Evolutionary conservation across 2,888 invertebrate genomes (phyloP), one percentile per base, ranked within the genome.

Genomic region (Scaptomyza parva): DNA sequence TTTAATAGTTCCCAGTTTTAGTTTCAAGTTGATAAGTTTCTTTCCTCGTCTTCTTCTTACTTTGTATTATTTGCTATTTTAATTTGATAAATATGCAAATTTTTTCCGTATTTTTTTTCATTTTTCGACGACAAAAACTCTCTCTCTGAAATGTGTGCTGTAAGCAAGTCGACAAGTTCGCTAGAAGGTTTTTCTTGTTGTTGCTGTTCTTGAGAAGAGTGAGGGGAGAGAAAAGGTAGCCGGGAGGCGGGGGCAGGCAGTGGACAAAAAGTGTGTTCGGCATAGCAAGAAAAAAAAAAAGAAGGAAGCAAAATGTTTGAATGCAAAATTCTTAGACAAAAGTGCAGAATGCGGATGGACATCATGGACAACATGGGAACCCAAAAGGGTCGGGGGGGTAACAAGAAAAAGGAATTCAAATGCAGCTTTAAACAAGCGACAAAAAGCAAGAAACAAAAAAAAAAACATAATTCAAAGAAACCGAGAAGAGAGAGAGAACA

Each of bases 281-380:
- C 61, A 43, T 33, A 48, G 44, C 41, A 52, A 54, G 62, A 54
- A 12, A 2, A 30, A 30, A 30, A 0, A n/a, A 6, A 12, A 22
- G 28, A 59, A 63, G 48, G 61, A 71, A 73, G 51, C 61, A 35
- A 76, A 79, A 63, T 22, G 5, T 76, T 72, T 51, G 41, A 66
- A 74, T 66, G 71, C 67, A 82, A 53, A 63, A 59, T 59, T 63
- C 67, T 53, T 53, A 74, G 50, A 53, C 51, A 53, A 59, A 59
- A 59, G 41, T 58, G 45, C 24, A 65, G 30, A 51, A 40, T 40
- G n/a, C n/a, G n/a, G n/a, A n/a, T n/a, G 57, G 26, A 40, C 40
- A 20, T 48, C n/a, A n/a, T n/a, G n/a, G n/a, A n/a, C n/a, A n/a
- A n/a, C n/a, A n/a, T n/a, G n/a, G n/a, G n/a, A n/a, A n/a, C 41